Base-by-base conservation (phyloP, 2,797 vertebrate genomes). In the Streptopelia turtur region DNA sequence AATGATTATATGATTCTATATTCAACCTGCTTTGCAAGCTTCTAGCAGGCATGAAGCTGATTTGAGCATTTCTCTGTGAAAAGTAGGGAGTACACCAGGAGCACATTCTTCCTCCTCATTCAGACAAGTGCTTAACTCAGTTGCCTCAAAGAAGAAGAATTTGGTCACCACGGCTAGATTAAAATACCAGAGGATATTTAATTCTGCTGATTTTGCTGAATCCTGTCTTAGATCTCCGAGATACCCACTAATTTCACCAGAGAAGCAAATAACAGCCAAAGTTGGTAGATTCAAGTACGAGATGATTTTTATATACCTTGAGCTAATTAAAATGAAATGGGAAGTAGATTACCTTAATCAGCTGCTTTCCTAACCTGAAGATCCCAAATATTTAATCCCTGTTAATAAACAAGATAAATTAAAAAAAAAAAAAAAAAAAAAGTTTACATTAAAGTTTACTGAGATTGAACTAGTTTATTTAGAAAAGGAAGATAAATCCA, bases 111-210 rank as follows among this genome's bases (percentile, higher is more conserved):
- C 63, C 61, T 57, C 15, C 23, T 50, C 7, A 0, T 49, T 85
- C 59, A 49, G 43, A 37, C 25, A 64, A 28, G 49, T n/a, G 4
- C 24, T 52, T 59, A 64, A 66, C 33, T 79, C 49, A 37, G 16
- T 79, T 76, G 52, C 25, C 43, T 33, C 31, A 56, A 56, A 60
- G 55, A 75, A 79, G 43, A 20, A 89, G 49, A 89, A 78, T 83
- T 41, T 27, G 59, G 25, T 76, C 63, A 72, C 66, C 39, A 53
- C 3, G 6, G 39, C 25, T 81, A 63, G 78, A 91, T 91, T 94
- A 95, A 94, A 93, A 95, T 90, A 83, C 75, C 82, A 95, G 53
- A 87, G 65, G 55, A 78, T 83, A 83, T 91, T 93, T 94, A 84
- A 78, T 93, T 90, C 30, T 88, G 47, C 50, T 89, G 66, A 45